Percentiles rank a stretch among this genome's conserved stretches.
These are phyloP conservation scores for Dioctria linearis DNA, from an alignment of 2,888 invertebrate species.

Conservation along the genomic window DNA sequence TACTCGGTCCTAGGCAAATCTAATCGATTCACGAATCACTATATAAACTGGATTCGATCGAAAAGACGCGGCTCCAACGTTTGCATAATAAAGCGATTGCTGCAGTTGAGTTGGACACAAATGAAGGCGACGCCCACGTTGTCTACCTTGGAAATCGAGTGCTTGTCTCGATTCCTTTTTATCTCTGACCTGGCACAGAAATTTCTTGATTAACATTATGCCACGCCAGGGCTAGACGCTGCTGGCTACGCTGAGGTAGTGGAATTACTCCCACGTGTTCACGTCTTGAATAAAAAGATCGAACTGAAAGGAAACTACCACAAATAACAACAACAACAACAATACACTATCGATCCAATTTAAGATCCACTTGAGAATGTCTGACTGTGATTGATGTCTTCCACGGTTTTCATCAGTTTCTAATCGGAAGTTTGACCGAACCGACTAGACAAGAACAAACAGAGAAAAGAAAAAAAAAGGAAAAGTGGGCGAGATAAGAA, in stretches of 20 bases:
- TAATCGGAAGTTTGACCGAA: neutral
- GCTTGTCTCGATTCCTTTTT: conserved; percentile 14
- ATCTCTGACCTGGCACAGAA: conserved; percentile 6
- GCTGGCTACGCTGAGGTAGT: conserved; percentile 8
- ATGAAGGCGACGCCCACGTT: conserved; percentile 50
- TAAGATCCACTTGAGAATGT: conserved; percentile 50
- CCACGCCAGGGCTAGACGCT: conserved; percentile 30
- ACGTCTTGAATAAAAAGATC: conserved; percentile 1
- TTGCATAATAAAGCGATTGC: conserved; percentile 52
- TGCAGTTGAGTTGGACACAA: conserved; percentile 46
- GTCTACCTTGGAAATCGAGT: conserved; percentile 6
- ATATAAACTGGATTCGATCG: neutral
- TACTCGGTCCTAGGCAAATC: conserved; percentile 9
- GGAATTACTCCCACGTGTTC: conserved; percentile 33
- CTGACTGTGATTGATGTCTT: conserved; percentile 58
- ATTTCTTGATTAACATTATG: neutral
- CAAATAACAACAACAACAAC: conserved; percentile 1
- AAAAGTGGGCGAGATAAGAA: conserved; percentile 14
- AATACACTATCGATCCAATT: conserved; percentile 4
- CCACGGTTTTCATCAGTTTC: conserved; percentile 31
- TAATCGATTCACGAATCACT: neutral
- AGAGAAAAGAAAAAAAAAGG: neutral
- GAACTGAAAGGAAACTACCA: neutral
- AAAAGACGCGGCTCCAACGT: neutral
- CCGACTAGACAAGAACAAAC: conserved; percentile 20